Conservation (phyloP, 2,113 vertebrate species). For the Castor canadensis region DNA sequence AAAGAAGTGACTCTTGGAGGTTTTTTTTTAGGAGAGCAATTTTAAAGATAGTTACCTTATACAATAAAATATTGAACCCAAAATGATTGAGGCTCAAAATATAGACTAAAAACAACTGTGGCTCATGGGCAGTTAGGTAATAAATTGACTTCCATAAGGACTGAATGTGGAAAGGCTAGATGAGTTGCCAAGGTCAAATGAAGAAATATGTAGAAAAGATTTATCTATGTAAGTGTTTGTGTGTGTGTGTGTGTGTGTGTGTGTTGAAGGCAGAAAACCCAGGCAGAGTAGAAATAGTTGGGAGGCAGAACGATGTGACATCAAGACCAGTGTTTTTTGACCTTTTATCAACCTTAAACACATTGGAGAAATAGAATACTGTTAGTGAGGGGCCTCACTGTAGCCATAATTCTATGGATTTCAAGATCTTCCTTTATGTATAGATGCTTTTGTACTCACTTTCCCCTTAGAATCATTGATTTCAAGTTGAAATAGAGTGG, state of each 20-base stretch:
- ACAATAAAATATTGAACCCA: neutral
- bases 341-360: neutral
- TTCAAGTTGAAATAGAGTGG: neutral
- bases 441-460: neutral
- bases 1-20: neutral
- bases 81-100: slow-evolving; percentile 24
- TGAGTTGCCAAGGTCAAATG: neutral
- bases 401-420: neutral
- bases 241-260: no score
- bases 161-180: neutral
- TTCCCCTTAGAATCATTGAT: neutral
- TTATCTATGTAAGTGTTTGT: no score
- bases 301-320: neutral
- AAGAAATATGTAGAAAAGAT: neutral
- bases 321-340: neutral
- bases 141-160: neutral
- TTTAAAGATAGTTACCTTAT: slow-evolving; percentile 22
- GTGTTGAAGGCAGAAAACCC: neutral
- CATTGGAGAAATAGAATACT: neutral
- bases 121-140: neutral
- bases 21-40: slow-evolving; percentile 9
- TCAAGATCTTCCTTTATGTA: neutral
- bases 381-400: neutral
- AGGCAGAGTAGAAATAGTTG: neutral
- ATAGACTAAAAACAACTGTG: neutral